Evolutionary conservation across 1,140 invertebrate genomes (phyloP), one percentile per base, ranked within the genome.

Genomic region (Drosophila fuyamai): DNA sequence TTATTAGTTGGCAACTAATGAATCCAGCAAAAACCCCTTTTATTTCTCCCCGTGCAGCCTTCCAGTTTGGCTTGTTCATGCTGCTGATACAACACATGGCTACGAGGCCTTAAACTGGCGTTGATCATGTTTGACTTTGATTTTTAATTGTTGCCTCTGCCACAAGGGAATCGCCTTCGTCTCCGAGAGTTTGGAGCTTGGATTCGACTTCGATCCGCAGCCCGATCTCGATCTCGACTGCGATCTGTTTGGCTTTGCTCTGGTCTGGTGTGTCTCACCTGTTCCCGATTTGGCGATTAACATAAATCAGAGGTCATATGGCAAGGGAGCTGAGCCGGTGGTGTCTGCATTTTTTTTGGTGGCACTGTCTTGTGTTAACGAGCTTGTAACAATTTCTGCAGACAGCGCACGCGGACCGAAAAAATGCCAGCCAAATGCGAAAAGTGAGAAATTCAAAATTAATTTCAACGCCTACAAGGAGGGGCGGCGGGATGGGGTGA

Each of bases 111-210:
- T 89, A 89, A 89, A 89, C 84, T 90, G 84, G 85, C 85, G 84
- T 89, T 89, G 84, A 89, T 89, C 84, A 89, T 89, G 84, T 89
- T 89, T 89, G 84, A 89, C 84, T 89, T 89, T 89, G 84, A 89
- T 89, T 89, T 89, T 89, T 89, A 89, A 89, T 89, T 89, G 84
- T 89, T 89, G 81, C 75, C 79, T 81, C 67, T 81, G 62, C 55
- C 55, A 80, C 65, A 65, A 58, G 55, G 65, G 65, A 68, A 53
- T 67, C 63, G 63, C 63, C 63, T 67, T 63, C 65, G 65, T 51
- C 65, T 44, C 63, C 32, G 12, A 18, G 46, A 41, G 36, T 65
- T n/a, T 12, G 27, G 46, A 41, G 36, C 53, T n/a, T 12, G 27
- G 46, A 14, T 32, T 47, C 50, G 50, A 60, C 79, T 68, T 80